These are phyloP conservation scores for Schizotus pectinicornis DNA, from an alignment of 2,888 invertebrate species.

Conservation along the genomic window DNA sequence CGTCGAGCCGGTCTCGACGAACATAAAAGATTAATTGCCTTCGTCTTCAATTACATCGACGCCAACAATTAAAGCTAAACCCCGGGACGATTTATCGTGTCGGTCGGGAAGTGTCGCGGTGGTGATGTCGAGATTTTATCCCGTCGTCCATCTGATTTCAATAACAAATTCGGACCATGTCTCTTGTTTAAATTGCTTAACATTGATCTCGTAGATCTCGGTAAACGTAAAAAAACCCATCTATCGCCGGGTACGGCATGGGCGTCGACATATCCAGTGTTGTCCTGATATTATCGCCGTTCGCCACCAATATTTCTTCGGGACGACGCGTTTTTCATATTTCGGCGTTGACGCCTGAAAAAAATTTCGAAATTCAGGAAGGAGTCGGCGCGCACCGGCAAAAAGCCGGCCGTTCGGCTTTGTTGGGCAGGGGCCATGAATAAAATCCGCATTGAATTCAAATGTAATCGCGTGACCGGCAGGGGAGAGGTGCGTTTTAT, in stretches of 20 bases:
- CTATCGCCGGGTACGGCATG: constrained; percentile 41
- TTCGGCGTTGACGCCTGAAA: too few species aligned
- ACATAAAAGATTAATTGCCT: too few species aligned
- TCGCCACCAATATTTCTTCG: constrained; percentile 33
- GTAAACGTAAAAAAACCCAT: constrained; percentile 36
- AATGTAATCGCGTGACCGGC: constrained; percentile 52
- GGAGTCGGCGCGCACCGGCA: constrained; percentile 12
- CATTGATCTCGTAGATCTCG: constrained; percentile 45
- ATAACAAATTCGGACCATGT: constrained; percentile 54
- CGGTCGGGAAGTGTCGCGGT: too few species aligned
- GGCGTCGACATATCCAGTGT: constrained; percentile 41
- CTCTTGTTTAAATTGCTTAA: constrained; percentile 43
- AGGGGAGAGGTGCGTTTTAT: constrained; percentile 50
- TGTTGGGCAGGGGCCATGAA: constrained; percentile 39
- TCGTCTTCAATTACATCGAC: too few species aligned
- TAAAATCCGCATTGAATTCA: constrained; percentile 52
- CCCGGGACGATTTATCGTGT: too few species aligned
- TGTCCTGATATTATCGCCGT: constrained; percentile 40
- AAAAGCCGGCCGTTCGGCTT: constrained; percentile 32
- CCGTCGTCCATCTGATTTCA: constrained; percentile 50
- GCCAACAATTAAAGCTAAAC: too few species aligned
- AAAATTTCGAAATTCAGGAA: background rate
- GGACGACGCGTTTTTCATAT: constrained; percentile 24
- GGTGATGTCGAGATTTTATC: constrained; percentile 41
- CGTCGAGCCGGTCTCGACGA: too few species aligned